A percentile compares a stretch with the other conserved stretches of the same genome.
These are phyloP conservation scores for Oophaga sylvatica DNA, from an alignment of 2,797 vertebrate genomes.

Conservation along the genomic window DNA sequence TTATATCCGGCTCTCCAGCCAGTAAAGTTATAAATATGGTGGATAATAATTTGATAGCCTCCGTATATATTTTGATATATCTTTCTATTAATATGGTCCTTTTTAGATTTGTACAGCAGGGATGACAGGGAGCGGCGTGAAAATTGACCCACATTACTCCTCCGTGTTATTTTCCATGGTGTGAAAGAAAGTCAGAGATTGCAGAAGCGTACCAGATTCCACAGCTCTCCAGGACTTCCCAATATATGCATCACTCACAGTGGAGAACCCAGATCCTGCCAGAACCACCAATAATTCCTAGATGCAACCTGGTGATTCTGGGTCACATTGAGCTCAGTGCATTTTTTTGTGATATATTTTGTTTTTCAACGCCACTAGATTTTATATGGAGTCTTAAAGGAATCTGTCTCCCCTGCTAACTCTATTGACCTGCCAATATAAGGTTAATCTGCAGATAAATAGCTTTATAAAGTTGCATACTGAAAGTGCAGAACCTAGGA, in stretches of 20 bases:
- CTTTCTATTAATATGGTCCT: neutral
- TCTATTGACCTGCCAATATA: too few species aligned
- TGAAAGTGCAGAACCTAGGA: too few species aligned
- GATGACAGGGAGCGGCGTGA: neutral
- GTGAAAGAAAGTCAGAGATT: neutral
- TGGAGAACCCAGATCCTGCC: neutral
- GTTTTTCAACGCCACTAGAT: neutral
- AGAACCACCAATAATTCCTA: slow-evolving; percentile 25
- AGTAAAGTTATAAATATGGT: too few species aligned
- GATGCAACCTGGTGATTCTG: neutral
- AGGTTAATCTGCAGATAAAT: too few species aligned
- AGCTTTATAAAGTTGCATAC: too few species aligned
- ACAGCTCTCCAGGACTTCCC: neutral
- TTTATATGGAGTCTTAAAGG: neutral
- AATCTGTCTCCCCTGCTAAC: too few species aligned
- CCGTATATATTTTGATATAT: neutral
- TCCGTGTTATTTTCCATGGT: neutral
- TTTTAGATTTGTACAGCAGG: too few species aligned
- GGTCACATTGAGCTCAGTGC: neutral
- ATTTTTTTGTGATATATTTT: neutral
- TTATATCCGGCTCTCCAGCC: too few species aligned
- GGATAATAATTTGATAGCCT: too few species aligned
- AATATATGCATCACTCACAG: neutral
- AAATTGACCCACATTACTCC: neutral
- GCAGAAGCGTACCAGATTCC: neutral